Evolutionary conservation across 2,113 vertebrate genomes (phyloP).

Genomic region (Rhadina sibilatrix): DNA sequence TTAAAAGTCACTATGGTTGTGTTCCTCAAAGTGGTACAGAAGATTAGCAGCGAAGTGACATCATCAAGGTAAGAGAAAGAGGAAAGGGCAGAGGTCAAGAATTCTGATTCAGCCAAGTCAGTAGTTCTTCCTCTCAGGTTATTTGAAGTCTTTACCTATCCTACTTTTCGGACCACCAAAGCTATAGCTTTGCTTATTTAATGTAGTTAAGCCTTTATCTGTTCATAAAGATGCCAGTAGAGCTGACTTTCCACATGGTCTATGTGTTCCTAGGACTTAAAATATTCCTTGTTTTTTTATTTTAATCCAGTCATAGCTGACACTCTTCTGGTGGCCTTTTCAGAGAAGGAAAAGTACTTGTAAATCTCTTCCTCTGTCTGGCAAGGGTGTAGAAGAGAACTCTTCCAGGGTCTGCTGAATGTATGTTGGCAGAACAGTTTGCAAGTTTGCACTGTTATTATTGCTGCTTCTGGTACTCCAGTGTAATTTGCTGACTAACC

Average conservation of each 20-base stretch:
- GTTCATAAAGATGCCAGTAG: background rate
- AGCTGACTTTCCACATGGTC: background rate
- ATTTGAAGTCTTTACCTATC: background rate
- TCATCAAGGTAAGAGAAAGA: background rate
- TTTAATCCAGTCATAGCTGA: background rate
- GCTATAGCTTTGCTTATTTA: background rate
- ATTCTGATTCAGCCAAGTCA: background rate
- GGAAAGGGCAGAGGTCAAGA: background rate
- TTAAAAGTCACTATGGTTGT: background rate
- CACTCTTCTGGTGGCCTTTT: background rate
- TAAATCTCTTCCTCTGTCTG: background rate
- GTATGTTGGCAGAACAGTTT: background rate
- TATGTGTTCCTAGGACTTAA: background rate
- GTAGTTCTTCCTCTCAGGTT: background rate
- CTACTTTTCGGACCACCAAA: background rate
- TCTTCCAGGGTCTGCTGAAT: background rate
- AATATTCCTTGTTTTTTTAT: background rate
- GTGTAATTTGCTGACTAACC: slow-evolving; percentile 14
- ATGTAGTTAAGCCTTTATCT: background rate
- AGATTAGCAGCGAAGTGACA: background rate
- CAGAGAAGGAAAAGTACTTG: background rate
- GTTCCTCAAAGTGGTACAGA: background rate
- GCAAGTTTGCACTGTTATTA: background rate
- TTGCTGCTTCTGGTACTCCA: background rate
- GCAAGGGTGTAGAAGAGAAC: background rate